These are phyloP conservation scores for Melanerpes formicivorus DNA, from an alignment of 2,113 vertebrate genomes.

Conservation along the genomic window DNA sequence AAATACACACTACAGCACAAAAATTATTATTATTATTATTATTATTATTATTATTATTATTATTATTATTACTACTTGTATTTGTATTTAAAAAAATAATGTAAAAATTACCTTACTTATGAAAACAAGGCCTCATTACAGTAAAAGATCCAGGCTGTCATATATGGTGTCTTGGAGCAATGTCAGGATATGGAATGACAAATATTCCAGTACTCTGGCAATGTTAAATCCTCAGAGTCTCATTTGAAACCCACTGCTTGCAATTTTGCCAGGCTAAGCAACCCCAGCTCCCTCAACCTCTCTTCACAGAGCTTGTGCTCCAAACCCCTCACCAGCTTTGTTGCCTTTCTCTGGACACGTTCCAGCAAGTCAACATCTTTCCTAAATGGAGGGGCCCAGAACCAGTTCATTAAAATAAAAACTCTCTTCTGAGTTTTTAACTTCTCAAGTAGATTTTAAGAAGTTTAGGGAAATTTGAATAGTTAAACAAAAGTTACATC, in stretches of 20 bases:
- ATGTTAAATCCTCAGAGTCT: constrained; percentile 9
- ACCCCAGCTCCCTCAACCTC: too few relatives aligned
- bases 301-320: too few relatives aligned
- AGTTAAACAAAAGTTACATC: background rate
- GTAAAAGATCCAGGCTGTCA: constrained; percentile 48
- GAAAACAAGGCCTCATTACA: constrained; percentile 49
- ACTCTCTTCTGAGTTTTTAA: background rate
- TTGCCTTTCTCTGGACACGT: too few relatives aligned
- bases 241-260: background rate
- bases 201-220: constrained; percentile 50
- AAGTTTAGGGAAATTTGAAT: background rate
- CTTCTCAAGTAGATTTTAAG: background rate
- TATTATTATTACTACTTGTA: background rate
- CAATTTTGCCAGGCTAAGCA: background rate
- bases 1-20: background rate
- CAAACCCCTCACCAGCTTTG: too few relatives aligned
- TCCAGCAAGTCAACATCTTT: too few relatives aligned
- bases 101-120: constrained; percentile 46
- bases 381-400: too few relatives aligned
- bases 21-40: background rate
- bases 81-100: background rate
- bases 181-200: constrained; percentile 8
- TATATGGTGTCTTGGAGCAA: constrained; percentile 16
- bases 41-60: too few relatives aligned
- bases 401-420: background rate